Conservation (phyloP, 2,888 invertebrate species). For the Agrilus mali region DNA sequence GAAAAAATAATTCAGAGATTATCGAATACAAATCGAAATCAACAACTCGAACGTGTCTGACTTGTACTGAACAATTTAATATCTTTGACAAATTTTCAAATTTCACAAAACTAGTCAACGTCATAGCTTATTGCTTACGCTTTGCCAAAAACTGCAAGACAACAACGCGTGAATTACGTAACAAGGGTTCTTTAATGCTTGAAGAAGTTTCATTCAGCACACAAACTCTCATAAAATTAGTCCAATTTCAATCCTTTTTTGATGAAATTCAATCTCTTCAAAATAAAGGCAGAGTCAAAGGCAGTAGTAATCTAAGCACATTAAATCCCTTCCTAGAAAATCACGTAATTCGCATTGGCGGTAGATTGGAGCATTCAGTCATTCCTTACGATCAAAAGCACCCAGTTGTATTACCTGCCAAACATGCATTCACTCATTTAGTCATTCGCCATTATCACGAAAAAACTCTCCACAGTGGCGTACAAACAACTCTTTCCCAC, state of each 20-base stretch:
- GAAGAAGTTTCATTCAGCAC: too few relatives aligned
- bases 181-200: too few relatives aligned
- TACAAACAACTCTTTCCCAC: conserved; percentile 6
- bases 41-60: too few relatives aligned
- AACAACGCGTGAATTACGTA: too few relatives aligned
- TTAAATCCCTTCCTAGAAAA: conserved; percentile 15
- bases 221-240: too few relatives aligned
- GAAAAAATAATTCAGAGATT: neutral
- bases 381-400: conserved; percentile 3
- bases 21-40: too few relatives aligned
- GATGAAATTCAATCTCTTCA: neutral
- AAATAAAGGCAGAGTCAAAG: neutral
- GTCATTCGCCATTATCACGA: conserved; percentile 9
- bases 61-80: too few relatives aligned
- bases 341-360: conserved; percentile 8
- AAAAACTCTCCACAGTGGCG: conserved; percentile 8
- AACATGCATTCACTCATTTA: conserved; percentile 7
- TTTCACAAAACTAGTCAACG: too few relatives aligned
- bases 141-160: too few relatives aligned
- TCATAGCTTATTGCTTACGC: too few relatives aligned
- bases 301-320: conserved; percentile 4
- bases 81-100: too few relatives aligned
- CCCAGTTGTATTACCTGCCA: conserved; percentile 9
- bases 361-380: conserved; percentile 3
- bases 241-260: too few relatives aligned